Evolutionary conservation across 2,113 vertebrate species (phyloP).

Genomic region (Gymnocephalus cernua): DNA sequence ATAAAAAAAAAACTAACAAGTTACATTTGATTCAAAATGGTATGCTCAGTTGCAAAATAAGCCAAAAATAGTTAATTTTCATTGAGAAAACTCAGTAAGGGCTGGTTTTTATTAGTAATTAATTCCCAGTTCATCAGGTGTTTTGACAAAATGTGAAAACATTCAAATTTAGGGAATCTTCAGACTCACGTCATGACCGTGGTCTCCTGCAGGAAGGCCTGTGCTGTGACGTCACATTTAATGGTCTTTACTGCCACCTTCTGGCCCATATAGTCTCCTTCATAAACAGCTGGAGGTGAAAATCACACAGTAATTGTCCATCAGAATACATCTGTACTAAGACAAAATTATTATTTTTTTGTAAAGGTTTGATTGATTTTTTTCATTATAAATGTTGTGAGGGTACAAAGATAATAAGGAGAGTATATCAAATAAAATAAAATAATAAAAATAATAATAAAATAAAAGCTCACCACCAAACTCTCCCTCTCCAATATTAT

Average conservation of each 20-base stretch:
- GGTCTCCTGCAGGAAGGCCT: slow-evolving; percentile 92
- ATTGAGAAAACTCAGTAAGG: background rate
- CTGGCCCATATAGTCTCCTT: slow-evolving; percentile 91
- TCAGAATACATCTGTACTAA: background rate
- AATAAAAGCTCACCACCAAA: slow-evolving; percentile 88
- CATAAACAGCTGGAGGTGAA: slow-evolving; percentile 85
- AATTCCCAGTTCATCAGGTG: background rate
- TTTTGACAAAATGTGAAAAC: background rate
- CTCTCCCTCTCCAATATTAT: slow-evolving; percentile 90
- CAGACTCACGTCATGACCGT: slow-evolving; percentile 93
- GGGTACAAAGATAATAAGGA: background rate
- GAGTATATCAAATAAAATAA: background rate
- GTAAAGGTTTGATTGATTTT: background rate
- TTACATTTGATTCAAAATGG: background rate
- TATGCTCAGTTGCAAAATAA: background rate
- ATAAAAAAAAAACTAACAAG: background rate
- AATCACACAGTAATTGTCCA: background rate
- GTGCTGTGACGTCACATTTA: slow-evolving; percentile 92
- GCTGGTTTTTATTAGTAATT: background rate
- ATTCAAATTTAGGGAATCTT: background rate
- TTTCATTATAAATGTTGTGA: background rate
- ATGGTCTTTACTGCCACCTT: slow-evolving; percentile 95
- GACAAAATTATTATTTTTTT: background rate
- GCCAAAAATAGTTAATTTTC: background rate
- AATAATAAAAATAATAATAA: no score